Base-by-base conservation (phyloP, 1,140 invertebrate species). In the Goniozus legneri region DNA sequence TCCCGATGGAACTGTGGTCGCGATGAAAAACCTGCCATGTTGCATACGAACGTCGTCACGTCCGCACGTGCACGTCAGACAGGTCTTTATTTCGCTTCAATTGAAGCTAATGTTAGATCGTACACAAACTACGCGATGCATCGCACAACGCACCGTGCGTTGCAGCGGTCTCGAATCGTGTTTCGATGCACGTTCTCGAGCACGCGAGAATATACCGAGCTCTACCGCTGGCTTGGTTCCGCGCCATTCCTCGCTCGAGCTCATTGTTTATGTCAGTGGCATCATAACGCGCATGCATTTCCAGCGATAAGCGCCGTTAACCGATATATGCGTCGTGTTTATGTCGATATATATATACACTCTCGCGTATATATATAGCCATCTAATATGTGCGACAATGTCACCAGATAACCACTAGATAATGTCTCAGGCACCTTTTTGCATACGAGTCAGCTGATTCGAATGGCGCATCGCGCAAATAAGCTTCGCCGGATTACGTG, bases 371-470 rank as follows among this genome's bases (percentile, higher is more conserved):
- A n/a, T n/a, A n/a, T n/a, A n/a, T n/a, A n/a, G n/a, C n/a, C n/a
- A n/a, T n/a, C n/a, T n/a, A n/a, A n/a, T n/a, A n/a, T n/a, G n/a
- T n/a, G n/a, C n/a, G 31, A 14, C 50, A 53, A 45, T 51, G 47
- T 54, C 54, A 42, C 32, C 20, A 43, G 47, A 60, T 60, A 60
- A 53, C 49, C n/a, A n/a, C n/a, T n/a, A n/a, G n/a, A n/a, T n/a
- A n/a, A n/a, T n/a, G n/a, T n/a, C n/a, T n/a, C n/a, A n/a, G n/a
- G n/a, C n/a, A n/a, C n/a, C n/a, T n/a, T n/a, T n/a, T n/a, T n/a
- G n/a, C n/a, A n/a, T n/a, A n/a, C n/a, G n/a, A n/a, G n/a, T 48
- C 58, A 58, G 49, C 58, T 58, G 56, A 62, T 58, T 54, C 34
- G 24, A 46, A 20, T 19, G 24, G 8, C 24, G 34, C 39, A 32